These are phyloP conservation scores for Pherbina coryleti DNA, from an alignment of 2,888 invertebrate genomes.

Conservation along the genomic window DNA sequence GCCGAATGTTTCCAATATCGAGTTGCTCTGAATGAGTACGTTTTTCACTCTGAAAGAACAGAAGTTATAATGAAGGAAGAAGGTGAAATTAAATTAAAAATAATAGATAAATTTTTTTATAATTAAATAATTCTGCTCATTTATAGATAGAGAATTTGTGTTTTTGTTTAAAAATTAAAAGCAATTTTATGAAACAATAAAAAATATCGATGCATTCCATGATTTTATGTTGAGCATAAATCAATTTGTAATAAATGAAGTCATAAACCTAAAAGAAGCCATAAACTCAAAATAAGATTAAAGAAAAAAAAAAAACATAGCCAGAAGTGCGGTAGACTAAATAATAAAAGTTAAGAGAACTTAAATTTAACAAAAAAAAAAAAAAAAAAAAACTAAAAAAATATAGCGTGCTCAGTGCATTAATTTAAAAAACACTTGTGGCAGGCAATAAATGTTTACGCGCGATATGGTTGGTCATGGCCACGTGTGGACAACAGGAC, in stretches of 20 bases:
- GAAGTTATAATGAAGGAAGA: background rate
- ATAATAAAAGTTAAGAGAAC: background rate
- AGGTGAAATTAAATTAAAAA: background rate
- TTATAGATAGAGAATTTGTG: background rate
- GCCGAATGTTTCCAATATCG: conserved; percentile 96
- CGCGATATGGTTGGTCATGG: background rate
- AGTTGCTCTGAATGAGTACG: conserved; percentile 95
- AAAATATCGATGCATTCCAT: background rate
- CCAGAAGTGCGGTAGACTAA: no score
- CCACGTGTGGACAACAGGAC: background rate
- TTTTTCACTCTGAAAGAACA: conserved; percentile 87
- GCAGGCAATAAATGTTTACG: no score
- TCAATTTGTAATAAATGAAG: no score
- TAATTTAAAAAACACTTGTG: background rate
- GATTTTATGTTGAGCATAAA: no score
- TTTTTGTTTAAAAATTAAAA: background rate
- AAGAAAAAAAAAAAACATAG: no score
- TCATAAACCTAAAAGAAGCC: no score
- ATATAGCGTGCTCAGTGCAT: background rate
- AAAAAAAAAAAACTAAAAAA: background rate
- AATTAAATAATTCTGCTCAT: background rate
- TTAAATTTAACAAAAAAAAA: no score
- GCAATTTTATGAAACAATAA: conserved; percentile 10
- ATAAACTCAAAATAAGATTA: no score
- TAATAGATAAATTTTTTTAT: background rate